A percentile compares a stretch with the other conserved stretches of the same genome.
These are phyloP conservation scores for Chloroceryle inda DNA, from an alignment of 2,797 vertebrate species.

Conservation along the genomic window DNA sequence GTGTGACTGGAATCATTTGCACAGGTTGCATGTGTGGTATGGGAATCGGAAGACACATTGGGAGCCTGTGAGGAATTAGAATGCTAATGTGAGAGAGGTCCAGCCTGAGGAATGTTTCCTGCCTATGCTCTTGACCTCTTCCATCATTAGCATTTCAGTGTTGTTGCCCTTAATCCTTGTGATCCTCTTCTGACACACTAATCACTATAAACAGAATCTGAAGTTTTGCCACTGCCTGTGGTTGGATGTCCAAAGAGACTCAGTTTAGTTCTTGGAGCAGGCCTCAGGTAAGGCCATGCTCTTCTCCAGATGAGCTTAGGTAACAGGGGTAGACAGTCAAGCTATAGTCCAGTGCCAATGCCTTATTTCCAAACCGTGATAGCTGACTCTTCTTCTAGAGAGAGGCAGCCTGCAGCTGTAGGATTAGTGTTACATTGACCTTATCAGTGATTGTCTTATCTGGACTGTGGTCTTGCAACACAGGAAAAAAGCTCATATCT, in stretches of 20 bases:
- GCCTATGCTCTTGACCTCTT: not conserved
- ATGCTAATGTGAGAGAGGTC: not conserved
- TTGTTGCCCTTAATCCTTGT: not conserved
- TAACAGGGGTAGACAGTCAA: not conserved
- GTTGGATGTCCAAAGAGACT: not conserved
- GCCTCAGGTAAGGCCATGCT: not conserved
- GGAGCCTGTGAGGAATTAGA: not conserved
- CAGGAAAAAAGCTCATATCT: not conserved
- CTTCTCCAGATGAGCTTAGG: not conserved
- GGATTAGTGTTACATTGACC: not conserved
- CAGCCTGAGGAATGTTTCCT: not conserved
- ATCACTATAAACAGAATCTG: not conserved
- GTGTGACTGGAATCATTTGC: not conserved
- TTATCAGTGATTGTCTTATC: not conserved
- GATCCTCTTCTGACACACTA: not conserved
- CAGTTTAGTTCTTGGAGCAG: not conserved
- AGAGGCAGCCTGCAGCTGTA: not conserved
- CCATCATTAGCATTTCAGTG: not conserved
- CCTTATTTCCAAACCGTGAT: not conserved
- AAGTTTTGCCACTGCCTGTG: not conserved
- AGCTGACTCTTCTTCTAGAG: not conserved
- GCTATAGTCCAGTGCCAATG: not conserved
- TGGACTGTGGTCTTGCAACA: not conserved
- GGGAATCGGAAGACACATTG: not conserved
- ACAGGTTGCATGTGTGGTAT: not conserved